These are phyloP conservation scores for Sapayoa aenigma DNA, from an alignment of 2,113 vertebrate genomes.

Conservation along the genomic window DNA sequence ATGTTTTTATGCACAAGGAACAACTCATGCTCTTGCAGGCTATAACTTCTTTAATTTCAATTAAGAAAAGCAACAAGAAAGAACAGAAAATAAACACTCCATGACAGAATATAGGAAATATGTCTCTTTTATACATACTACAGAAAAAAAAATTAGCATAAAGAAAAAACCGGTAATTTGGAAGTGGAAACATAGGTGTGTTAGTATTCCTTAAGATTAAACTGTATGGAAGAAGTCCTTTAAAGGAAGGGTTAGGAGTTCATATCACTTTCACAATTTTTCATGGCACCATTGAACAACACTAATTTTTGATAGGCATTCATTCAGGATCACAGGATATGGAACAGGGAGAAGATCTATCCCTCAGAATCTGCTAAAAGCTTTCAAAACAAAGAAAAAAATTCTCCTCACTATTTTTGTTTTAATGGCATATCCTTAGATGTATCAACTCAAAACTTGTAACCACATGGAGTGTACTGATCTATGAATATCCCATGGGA, in stretches of 20 bases:
- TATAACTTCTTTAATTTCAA: slow-evolving; percentile 6
- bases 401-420: not conserved
- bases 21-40: not conserved
- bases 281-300: not conserved
- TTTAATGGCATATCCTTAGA: not conserved
- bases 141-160: not conserved
- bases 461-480: not conserved
- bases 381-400: not conserved
- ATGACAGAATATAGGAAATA: not conserved
- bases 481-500: not conserved
- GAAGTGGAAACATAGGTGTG: not conserved
- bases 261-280: not conserved
- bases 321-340: not conserved
- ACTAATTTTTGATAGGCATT: not conserved
- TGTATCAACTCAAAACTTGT: not conserved
- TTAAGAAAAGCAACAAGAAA: not conserved
- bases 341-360: not conserved
- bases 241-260: not conserved
- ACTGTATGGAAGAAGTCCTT: not conserved
- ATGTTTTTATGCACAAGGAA: not conserved
- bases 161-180: not conserved
- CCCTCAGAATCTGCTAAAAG: not conserved
- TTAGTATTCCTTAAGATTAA: not conserved
- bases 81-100: not conserved
- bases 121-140: not conserved